Conservation (phyloP, 2,797 vertebrate genomes). For the Pseudomugil gertrudae region DNA sequence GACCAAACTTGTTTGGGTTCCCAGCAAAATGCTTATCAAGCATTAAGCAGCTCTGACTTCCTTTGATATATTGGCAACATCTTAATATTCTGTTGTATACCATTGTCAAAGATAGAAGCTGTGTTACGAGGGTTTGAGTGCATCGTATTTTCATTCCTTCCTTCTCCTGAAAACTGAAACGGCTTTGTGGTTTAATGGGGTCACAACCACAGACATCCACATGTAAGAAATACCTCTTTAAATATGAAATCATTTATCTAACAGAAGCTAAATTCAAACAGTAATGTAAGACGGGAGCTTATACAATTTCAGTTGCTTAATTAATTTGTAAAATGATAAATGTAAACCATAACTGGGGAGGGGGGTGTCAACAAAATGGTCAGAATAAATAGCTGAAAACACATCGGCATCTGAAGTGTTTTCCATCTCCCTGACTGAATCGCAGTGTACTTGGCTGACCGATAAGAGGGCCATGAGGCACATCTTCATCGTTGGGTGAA, state of each 20-base stretch:
- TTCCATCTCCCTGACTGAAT: background rate
- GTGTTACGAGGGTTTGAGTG: background rate
- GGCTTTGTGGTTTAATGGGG: background rate
- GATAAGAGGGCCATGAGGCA: background rate
- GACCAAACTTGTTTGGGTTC: background rate
- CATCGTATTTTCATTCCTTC: background rate
- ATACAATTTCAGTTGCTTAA: background rate
- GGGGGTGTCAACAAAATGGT: background rate
- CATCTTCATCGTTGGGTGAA: background rate
- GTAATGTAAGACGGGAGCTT: background rate
- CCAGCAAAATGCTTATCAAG: background rate
- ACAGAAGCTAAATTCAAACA: background rate
- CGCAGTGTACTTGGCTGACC: background rate
- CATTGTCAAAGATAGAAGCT: background rate
- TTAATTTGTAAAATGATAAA: background rate
- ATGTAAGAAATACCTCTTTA: background rate
- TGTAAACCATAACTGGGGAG: background rate
- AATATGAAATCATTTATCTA: background rate
- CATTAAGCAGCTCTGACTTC: background rate
- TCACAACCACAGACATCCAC: background rate
- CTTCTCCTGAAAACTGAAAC: background rate
- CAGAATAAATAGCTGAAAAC: constrained; percentile 6
- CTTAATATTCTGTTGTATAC: background rate
- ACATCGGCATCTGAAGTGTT: background rate
- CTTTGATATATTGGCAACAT: background rate